These are phyloP conservation scores for Otus sunia DNA, from an alignment of 2,113 vertebrate genomes.

Conservation along the genomic window DNA sequence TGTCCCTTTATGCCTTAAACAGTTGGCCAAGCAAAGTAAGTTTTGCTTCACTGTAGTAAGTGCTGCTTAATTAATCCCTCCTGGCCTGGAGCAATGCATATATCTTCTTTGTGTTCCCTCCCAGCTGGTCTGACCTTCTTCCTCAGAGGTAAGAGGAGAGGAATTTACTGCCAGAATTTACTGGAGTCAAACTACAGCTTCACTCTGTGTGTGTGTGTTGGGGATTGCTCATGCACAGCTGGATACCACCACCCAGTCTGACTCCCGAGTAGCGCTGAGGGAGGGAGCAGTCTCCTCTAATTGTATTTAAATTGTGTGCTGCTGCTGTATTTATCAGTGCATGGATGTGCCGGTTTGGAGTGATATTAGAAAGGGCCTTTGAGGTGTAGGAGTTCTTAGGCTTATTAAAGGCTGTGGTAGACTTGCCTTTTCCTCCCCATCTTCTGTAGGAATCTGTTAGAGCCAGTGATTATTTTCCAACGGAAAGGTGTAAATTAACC, in stretches of 20 bases:
- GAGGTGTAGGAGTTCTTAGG: neutral
- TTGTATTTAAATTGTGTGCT: neutral
- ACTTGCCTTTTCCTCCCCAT: neutral
- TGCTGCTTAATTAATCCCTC: neutral
- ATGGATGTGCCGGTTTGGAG: neutral
- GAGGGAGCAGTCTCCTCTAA: neutral
- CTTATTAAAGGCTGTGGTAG: fast-evolving
- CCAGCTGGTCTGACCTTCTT: neutral
- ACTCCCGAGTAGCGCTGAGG: neutral
- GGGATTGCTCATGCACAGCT: neutral
- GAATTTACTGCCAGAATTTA: neutral
- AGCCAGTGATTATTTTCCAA: neutral
- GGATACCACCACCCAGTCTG: neutral
- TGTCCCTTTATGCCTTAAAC: neutral
- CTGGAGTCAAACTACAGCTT: neutral
- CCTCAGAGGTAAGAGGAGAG: neutral
- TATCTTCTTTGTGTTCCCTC: neutral
- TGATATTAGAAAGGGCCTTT: neutral
- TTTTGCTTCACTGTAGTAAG: neutral
- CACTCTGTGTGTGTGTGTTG: neutral
- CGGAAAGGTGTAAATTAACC: neutral
- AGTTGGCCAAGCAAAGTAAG: neutral
- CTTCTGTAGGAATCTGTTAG: neutral
- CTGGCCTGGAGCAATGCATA: neutral
- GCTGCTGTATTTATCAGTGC: neutral